These are phyloP conservation scores for Calephelis perditalis DNA, from an alignment of 2,888 invertebrate species.

Conservation along the genomic window DNA sequence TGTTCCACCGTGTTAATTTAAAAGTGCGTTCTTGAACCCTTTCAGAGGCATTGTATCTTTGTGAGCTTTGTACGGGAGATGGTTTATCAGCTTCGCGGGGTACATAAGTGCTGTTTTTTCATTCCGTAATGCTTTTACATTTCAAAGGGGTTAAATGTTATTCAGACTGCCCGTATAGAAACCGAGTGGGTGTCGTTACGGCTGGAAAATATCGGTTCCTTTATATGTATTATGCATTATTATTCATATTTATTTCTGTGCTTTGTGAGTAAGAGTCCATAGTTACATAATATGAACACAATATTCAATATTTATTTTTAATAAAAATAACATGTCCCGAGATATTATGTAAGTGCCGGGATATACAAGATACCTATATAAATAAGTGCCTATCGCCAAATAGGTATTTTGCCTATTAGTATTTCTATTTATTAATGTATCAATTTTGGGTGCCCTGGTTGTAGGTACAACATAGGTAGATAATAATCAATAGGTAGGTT, in stretches of 20 bases:
- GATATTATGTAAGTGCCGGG: too few relatives aligned
- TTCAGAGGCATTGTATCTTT: constrained; percentile 79
- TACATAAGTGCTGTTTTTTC: constrained; percentile 79
- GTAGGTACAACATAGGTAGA: too few relatives aligned
- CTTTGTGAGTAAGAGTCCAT: neutral
- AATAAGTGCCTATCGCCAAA: too few relatives aligned
- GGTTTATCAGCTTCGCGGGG: constrained; percentile 76
- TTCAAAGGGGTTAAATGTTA: constrained; percentile 78
- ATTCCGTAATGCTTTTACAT: constrained; percentile 79
- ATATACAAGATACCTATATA: too few relatives aligned
- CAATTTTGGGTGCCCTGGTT: too few relatives aligned
- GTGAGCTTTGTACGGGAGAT: constrained; percentile 77
- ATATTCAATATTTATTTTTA: too few relatives aligned
- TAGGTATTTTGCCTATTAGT: too few relatives aligned
- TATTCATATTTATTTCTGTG: constrained; percentile 15
- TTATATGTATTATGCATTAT: constrained; percentile 18
- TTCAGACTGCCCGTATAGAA: constrained; percentile 64
- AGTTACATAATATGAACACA: too few relatives aligned
- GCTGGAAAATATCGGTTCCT: constrained; percentile 40
- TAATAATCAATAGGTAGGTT: too few relatives aligned
- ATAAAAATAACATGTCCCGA: too few relatives aligned
- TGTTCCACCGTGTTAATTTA: constrained; percentile 65
- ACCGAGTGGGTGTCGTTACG: constrained; percentile 70
- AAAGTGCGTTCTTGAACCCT: constrained; percentile 79
- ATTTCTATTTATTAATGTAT: too few relatives aligned